These are phyloP conservation scores for Trichogramma pretiosum DNA, from an alignment of 1,140 invertebrate genomes.

Conservation along the genomic window DNA sequence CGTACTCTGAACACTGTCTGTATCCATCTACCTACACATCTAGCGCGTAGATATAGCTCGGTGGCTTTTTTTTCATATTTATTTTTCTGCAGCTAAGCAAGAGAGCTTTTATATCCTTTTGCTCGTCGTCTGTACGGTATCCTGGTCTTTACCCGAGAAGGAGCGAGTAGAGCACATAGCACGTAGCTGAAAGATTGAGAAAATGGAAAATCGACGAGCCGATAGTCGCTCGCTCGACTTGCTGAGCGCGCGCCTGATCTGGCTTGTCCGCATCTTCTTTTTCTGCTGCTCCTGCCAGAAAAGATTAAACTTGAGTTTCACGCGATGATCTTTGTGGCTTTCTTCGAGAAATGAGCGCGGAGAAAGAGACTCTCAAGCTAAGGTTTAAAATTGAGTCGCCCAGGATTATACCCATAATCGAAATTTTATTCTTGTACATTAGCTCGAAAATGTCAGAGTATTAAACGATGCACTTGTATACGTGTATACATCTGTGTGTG, in stretches of 20 bases:
- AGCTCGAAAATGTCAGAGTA: too few relatives aligned
- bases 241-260: slow-evolving; percentile 2
- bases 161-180: too few relatives aligned
- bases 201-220: slow-evolving; percentile 18
- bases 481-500: too few relatives aligned
- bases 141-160: neutral
- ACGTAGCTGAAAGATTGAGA: neutral
- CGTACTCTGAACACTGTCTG: too few relatives aligned
- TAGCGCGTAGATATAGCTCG: too few relatives aligned
- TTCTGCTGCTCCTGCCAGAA: neutral
- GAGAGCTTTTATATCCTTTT: neutral
- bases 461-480: too few relatives aligned
- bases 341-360: too few relatives aligned
- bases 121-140: neutral
- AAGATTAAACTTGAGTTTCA: slow-evolving; percentile 5
- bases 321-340: slow-evolving; percentile 1
- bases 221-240: neutral
- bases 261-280: neutral
- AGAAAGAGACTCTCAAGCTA: neutral
- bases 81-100: neutral
- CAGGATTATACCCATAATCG: slow-evolving; percentile 10
- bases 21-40: too few relatives aligned
- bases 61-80: neutral
- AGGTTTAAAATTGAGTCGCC: slow-evolving; percentile 14
- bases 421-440: slow-evolving; percentile 13